These are phyloP conservation scores for Ctena decussata DNA, from an alignment of 2,888 invertebrate genomes.

Conservation along the genomic window DNA sequence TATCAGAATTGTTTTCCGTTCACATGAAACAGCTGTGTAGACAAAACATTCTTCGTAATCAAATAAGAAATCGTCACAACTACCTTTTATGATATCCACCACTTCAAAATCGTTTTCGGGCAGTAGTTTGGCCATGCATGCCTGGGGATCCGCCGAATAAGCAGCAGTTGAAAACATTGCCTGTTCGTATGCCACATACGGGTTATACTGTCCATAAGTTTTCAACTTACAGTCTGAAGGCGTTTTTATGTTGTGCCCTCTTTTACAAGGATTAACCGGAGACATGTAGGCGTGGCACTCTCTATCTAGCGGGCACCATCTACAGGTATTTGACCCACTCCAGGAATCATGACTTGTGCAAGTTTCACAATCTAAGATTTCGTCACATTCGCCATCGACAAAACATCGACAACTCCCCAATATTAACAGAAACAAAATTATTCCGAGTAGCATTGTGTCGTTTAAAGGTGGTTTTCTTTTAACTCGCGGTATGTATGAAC, in stretches of 20 bases:
- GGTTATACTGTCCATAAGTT: neutral
- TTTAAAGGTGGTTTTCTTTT: too few species aligned
- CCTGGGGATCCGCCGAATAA: conserved; percentile 1
- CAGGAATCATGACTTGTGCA: conserved; percentile 5
- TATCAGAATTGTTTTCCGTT: conserved; percentile 20
- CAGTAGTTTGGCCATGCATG: neutral
- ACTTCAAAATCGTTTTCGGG: conserved; percentile 13
- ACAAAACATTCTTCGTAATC: conserved; percentile 36
- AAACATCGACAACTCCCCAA: neutral
- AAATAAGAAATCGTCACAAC: conserved; percentile 17
- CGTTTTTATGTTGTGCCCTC: conserved; percentile 1
- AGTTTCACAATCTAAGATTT: neutral
- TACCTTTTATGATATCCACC: neutral
- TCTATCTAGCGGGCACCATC: conserved; percentile 30
- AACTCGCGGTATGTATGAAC: too few species aligned
- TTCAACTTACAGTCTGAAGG: neutral
- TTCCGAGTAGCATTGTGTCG: neutral
- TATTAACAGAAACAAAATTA: neutral
- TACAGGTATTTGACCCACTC: neutral
- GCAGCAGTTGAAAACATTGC: conserved; percentile 10
- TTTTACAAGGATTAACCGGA: neutral
- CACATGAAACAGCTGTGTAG: conserved; percentile 31
- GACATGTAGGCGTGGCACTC: conserved; percentile 20
- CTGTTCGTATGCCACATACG: conserved; percentile 2
- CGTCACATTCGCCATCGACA: neutral